These are phyloP conservation scores for Gymnothorax javanicus DNA, from an alignment of 2,797 vertebrate genomes.

Conservation along the genomic window DNA sequence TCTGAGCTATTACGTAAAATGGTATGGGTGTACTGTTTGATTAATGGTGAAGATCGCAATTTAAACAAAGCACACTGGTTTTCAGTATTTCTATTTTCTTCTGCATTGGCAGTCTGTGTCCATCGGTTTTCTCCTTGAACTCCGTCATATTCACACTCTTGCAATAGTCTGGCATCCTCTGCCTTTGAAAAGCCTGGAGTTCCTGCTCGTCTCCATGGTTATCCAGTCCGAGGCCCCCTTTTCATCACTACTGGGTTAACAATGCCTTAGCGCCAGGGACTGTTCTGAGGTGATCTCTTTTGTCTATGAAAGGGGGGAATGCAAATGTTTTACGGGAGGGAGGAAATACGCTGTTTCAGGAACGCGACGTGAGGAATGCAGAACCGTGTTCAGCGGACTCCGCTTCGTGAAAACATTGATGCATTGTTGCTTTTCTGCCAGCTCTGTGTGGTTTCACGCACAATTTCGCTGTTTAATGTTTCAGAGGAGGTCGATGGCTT, in stretches of 20 bases:
- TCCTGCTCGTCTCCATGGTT: constrained; percentile 24
- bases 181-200: constrained; percentile 22
- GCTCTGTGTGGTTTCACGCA: neutral
- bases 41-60: neutral
- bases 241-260: constrained; percentile 1
- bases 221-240: constrained; percentile 6
- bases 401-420: neutral
- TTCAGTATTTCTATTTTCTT: neutral
- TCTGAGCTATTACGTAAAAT: neutral
- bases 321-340: neutral
- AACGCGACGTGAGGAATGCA: neutral
- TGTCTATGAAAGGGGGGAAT: neutral
- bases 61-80: neutral
- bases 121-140: neutral
- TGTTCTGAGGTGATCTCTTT: neutral
- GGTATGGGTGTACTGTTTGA: neutral
- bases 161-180: neutral
- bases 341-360: neutral
- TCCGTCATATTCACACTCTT: neutral
- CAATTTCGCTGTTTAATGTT: neutral
- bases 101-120: neutral
- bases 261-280: neutral
- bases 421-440: neutral
- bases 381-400: no score
- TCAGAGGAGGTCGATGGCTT: neutral